Evolutionary conservation across 2,888 invertebrate genomes (phyloP).

Genomic region (Melinopterus prodromus): DNA sequence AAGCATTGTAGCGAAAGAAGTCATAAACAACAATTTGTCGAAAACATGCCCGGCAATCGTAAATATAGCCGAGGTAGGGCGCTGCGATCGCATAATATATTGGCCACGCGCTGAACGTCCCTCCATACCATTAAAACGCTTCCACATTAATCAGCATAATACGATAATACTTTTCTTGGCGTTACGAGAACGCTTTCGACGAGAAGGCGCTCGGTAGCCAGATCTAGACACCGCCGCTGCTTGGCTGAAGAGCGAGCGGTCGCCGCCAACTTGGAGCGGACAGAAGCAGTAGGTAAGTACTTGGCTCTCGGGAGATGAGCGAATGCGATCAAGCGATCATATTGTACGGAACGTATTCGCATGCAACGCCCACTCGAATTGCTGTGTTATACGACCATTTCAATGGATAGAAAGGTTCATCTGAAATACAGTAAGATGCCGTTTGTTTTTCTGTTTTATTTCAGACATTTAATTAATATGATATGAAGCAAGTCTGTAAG

Average conservation of each 20-base stretch:
- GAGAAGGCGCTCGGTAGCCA: background rate
- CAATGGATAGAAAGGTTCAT: no score
- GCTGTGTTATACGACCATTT: no score
- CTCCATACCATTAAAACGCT: conserved; percentile 48
- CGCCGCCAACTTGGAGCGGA: background rate
- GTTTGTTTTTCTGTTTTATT: no score
- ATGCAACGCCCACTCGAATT: no score
- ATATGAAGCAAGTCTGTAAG: no score
- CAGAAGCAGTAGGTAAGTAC: no score
- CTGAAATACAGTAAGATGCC: no score
- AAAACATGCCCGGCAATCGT: conserved; percentile 22
- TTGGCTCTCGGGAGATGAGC: no score
- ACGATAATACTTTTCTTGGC: conserved; percentile 42
- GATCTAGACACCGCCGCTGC: background rate
- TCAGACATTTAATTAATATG: no score
- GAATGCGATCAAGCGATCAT: no score
- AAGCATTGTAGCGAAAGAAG: conserved; percentile 16
- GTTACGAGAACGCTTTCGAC: conserved; percentile 37
- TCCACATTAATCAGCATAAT: conserved; percentile 49
- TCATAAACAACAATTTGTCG: conserved; percentile 31
- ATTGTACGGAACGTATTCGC: no score
- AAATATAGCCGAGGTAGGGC: conserved; percentile 9
- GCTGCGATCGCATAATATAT: conserved; percentile 44
- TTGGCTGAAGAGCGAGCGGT: background rate
- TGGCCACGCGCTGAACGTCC: conserved; percentile 47